These are phyloP conservation scores for Actinia equina DNA, from an alignment of 64 coral and sea anemone genomes.

Conservation along the genomic window DNA sequence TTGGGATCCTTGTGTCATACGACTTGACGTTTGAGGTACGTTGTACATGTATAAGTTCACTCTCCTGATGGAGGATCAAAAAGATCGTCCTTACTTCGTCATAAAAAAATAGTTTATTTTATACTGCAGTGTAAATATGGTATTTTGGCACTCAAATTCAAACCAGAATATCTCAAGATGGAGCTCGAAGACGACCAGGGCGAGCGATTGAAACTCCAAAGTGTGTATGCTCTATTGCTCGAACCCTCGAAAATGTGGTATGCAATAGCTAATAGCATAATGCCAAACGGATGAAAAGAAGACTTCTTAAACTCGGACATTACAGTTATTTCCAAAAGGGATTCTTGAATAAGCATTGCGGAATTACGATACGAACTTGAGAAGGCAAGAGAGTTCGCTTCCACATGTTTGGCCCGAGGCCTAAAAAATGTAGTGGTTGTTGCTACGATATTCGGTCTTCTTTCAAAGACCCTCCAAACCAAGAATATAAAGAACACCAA, in stretches of 20 bases:
- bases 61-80: background rate
- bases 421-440: background rate
- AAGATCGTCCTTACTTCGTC: background rate
- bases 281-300: background rate
- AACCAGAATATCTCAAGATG: background rate
- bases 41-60: no score
- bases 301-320: background rate
- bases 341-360: background rate
- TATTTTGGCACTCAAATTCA: background rate
- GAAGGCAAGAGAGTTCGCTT: background rate
- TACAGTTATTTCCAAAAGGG: background rate
- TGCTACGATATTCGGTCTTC: background rate
- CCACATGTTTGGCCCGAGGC: background rate
- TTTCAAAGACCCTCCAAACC: background rate
- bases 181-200: background rate
- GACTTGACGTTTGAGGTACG: background rate
- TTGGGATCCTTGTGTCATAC: background rate
- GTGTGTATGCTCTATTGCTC: background rate
- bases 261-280: background rate
- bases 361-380: background rate
- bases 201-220: background rate
- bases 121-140: background rate
- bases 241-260: background rate
- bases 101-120: background rate
- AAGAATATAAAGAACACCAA: background rate